phyloP scores from a whole-genome alignment of 2,888 invertebrate species.

The Agrochola litura region DNA sequence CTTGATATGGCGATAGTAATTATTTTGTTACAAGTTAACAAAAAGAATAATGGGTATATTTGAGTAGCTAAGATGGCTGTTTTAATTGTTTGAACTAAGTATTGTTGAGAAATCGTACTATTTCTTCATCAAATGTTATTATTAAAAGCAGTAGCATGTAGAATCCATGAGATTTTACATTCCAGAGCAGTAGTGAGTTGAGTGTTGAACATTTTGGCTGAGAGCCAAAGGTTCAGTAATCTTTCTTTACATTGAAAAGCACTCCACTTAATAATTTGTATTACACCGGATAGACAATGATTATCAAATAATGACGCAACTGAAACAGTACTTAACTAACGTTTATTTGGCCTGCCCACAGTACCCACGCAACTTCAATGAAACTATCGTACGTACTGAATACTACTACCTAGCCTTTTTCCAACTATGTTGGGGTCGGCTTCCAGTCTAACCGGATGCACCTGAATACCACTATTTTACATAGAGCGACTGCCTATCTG shows the following conservation, averaged over 20 bases:
- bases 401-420: no score
- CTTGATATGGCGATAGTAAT: slow-evolving; percentile 62
- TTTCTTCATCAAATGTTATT: slow-evolving; percentile 20
- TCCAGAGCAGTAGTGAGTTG: slow-evolving; percentile 8
- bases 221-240: slow-evolving; percentile 29
- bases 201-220: slow-evolving; percentile 37
- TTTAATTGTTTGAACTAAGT: slow-evolving; percentile 20
- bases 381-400: background rate
- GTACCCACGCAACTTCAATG: background rate
- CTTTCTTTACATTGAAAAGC: slow-evolving; percentile 27
- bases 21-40: slow-evolving; percentile 52
- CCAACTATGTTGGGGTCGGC: no score
- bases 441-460: no score
- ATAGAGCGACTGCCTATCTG: no score
- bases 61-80: slow-evolving; percentile 10
- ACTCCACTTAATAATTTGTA: slow-evolving; percentile 29
- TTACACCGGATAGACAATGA: slow-evolving; percentile 17
- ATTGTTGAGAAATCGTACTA: slow-evolving; percentile 10
- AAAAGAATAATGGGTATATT: slow-evolving; percentile 37
- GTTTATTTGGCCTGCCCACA: background rate
- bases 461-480: no score
- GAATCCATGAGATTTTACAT: slow-evolving; percentile 20
- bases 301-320: slow-evolving; percentile 15
- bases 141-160: slow-evolving; percentile 7
- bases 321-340: background rate